Evolutionary conservation across 1,140 invertebrate genomes (phyloP), one percentile per base, ranked within the genome.

Genomic region (Apis mellifera): DNA sequence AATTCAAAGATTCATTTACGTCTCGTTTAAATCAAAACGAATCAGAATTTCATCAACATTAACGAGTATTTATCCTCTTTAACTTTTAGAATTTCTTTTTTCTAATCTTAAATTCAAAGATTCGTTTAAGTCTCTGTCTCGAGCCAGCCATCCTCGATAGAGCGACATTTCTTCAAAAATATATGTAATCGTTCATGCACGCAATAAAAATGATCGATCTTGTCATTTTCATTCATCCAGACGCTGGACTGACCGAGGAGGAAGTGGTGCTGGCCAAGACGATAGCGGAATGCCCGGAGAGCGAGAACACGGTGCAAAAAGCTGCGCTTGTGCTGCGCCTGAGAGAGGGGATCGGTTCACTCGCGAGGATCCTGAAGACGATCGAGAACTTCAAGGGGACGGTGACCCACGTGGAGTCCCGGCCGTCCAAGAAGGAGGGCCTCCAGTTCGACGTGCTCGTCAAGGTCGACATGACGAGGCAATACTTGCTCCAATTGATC

Each of bases 341-440:
- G 87, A 96, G 97, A 84, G 98, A 99, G 88, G 97, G 97, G 32
- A 97, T 99, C 94, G 96, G 96, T 68, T 96, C 97, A 17, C 93
- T 99, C 60, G 96, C 97, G 0, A 95, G 97, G 77, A 97, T 99
- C 83, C 94, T 99, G 8, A 98, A 98, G 92, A 97, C 97, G 52
- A 97, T 99, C 90, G 98, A 99, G 95, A 98, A 98, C 90, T 98
- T 97, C 94, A 97, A 98, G 91, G 98, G 98, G 32, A 94, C 94
- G 60, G 96, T 99, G 23, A 95, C 96, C 60, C 98, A 99, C 92
- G 95, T 99, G 59, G 98, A 99, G 92, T 98, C 98, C 0, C 96
- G 98, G 9, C 96, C 96, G 9, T 97, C 97, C 1, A 96, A 97
- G 89, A 94, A 94, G 19, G 93, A 96, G 48, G 96, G 95, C n/a